A percentile compares a stretch with the other conserved stretches of the same genome.
These are phyloP conservation scores for Tetramorium parvispinum DNA, from an alignment of 1,140 invertebrate species.

Conservation along the genomic window DNA sequence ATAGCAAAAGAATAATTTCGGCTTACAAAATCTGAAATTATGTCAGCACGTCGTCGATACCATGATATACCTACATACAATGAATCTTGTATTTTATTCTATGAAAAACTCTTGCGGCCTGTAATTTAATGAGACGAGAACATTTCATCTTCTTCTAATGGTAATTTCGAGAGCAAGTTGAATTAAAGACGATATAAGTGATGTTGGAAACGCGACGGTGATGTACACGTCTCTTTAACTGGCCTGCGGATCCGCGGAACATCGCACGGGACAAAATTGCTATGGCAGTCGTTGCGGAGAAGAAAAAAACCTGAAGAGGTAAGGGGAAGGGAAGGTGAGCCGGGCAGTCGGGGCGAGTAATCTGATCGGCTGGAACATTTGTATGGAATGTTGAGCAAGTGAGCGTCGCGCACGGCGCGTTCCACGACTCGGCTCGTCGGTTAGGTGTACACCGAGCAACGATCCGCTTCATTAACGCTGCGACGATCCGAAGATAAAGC, in stretches of 20 bases:
- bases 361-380: conserved; percentile 79
- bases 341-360: conserved; percentile 59
- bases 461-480: conserved; percentile 79
- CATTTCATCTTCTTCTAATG: neutral
- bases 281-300: neutral
- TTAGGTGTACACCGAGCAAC: conserved; percentile 66
- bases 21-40: neutral
- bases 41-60: neutral
- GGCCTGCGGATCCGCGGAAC: conserved; percentile 39
- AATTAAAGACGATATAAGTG: neutral
- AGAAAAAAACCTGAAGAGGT: neutral
- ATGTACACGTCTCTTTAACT: conserved; percentile 23
- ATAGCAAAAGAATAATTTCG: neutral
- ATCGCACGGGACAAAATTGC: conserved; percentile 44
- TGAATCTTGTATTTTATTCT: neutral
- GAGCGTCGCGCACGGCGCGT: conserved; percentile 70
- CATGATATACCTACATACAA: neutral
- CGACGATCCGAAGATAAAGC: conserved; percentile 76
- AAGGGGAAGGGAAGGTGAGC: neutral
- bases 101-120: neutral
- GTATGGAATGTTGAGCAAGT: conserved; percentile 80
- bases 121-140: conserved; percentile 29
- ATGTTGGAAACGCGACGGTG: neutral
- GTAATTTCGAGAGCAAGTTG: neutral
- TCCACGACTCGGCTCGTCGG: conserved; percentile 67